Evolutionary conservation across 1,140 invertebrate species (phyloP), one percentile per base, ranked within the genome.

Genomic region (Pogonomyrmex californicus): DNA sequence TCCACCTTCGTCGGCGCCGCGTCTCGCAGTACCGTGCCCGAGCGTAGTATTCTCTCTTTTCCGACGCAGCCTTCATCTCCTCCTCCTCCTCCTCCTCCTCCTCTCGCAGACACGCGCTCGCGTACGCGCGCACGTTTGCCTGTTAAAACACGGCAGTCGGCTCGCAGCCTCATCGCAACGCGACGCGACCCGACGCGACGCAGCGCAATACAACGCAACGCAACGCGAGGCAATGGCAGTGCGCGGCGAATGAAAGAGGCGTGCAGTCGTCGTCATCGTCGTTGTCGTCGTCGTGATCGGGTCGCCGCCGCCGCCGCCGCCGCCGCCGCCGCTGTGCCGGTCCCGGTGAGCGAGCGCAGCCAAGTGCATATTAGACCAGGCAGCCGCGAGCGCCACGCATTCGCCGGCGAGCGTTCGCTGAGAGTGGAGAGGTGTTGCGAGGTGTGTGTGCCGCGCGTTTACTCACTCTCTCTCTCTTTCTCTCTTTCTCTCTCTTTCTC

Each of bases 341-440:
- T 82, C 88, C 78, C 54, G 65, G 54, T 79, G 62, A 81, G 77
- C 77, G 88, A 85, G 86, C 85, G 86, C 87, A 88, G 91, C 79
- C 66, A 83, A 92, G 91, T 93, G 91, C 91, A 93, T 93, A 93
- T 93, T 93, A 93, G 92, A 92, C 87, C 79, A 90, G 88, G 71
- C 85, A 85, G 85, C 77, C 87, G 66, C 79, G 82, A 89, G 86
- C 86, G 54, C 71, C 86, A 87, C 91, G 90, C 93, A 93, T 93
- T 93, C 91, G 92, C 93, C 91, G 92, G 88, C 91, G 88, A 93
- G 88, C 92, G 92, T 87, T 93, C 91, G 88, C 86, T 88, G 87
- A 82, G 92, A 92, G 87, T 56, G 65, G 90, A 62, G 54, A 60
- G 23, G 51, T 30, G 73, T 17, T 63, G 14, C 2, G 75, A 44